phyloP scores from a whole-genome alignment of 2,888 invertebrate species.

The Drosophila fungiperda region DNA sequence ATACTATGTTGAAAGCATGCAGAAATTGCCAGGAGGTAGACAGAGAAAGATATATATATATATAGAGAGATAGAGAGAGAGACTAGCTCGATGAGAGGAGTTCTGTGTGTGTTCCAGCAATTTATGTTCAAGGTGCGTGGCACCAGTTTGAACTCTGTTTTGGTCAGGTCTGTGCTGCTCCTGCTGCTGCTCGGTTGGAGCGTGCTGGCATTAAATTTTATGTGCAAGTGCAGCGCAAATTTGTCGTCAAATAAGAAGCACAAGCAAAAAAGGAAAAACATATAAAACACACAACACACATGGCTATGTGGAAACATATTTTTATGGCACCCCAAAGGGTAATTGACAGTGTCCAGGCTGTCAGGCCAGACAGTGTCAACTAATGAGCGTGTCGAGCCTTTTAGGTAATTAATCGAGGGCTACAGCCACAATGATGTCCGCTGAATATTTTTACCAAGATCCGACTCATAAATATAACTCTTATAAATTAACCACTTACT shows the following conservation, averaged over 20 bases:
- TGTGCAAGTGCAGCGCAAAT: slow-evolving; percentile 69
- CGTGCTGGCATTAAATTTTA: slow-evolving; percentile 80
- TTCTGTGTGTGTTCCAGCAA: slow-evolving; percentile 55
- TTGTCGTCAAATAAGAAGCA: slow-evolving; percentile 41
- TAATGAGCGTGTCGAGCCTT: slow-evolving; percentile 73
- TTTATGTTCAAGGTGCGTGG: slow-evolving; percentile 78
- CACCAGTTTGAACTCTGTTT: slow-evolving; percentile 61
- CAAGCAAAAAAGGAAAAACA: slow-evolving; percentile 21
- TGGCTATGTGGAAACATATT: slow-evolving; percentile 67
- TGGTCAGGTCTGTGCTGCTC: slow-evolving; percentile 42
- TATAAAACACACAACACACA: slow-evolving; percentile 40
- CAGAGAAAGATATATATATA: background rate
- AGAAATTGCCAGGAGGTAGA: slow-evolving; percentile 37
- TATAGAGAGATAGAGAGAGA: background rate
- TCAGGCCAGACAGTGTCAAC: slow-evolving; percentile 45
- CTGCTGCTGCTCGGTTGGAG: slow-evolving; percentile 33
- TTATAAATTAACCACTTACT: background rate
- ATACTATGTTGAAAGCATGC: slow-evolving; percentile 52
- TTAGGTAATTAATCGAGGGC: slow-evolving; percentile 72
- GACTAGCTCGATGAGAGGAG: slow-evolving; percentile 11
- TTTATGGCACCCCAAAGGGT: slow-evolving; percentile 76
- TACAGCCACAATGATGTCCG: slow-evolving; percentile 20
- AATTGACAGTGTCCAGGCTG: slow-evolving; percentile 59
- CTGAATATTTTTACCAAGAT: background rate
- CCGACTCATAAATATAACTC: background rate